A percentile compares a stretch with the other conserved stretches of the same genome.
Conservation (phyloP, 2,888 invertebrate genomes). For the Tridacna crocea region DNA sequence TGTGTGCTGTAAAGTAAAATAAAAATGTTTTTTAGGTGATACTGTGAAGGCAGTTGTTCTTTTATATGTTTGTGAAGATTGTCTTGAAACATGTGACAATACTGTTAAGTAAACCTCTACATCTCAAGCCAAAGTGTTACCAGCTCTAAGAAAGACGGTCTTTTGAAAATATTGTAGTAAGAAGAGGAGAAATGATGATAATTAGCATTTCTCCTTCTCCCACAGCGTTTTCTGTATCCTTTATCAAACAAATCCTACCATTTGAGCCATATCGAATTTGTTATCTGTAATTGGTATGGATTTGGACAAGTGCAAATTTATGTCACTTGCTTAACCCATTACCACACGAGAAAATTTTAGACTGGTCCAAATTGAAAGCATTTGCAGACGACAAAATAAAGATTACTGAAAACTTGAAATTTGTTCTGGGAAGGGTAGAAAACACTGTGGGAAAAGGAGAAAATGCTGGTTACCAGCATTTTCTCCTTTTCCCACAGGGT, state of each 20-base stretch:
- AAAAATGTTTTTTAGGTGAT: background rate
- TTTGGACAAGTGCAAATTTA: background rate
- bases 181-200: background rate
- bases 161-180: background rate
- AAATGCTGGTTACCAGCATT: slow-evolving; percentile 6
- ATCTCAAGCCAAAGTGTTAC: background rate
- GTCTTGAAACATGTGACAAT: background rate
- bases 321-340: background rate
- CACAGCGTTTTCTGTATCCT: background rate
- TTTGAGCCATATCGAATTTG: background rate
- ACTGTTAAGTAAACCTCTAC: background rate
- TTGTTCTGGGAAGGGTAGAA: background rate
- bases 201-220: background rate
- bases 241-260: background rate
- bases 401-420: background rate
- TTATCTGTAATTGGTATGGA: background rate
- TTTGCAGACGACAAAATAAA: background rate
- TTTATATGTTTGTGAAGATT: background rate
- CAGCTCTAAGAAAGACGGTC: background rate
- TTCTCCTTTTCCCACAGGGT: too few species aligned
- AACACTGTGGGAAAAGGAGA: slow-evolving; percentile 1
- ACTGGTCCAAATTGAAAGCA: background rate
- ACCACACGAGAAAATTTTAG: background rate
- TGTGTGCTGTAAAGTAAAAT: background rate
- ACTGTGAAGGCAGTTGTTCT: background rate